Percentiles rank a stretch among this genome's conserved stretches.
phyloP scores from a whole-genome alignment of 2,113 vertebrate genomes.

The Dipodomys stephensi region DNA sequence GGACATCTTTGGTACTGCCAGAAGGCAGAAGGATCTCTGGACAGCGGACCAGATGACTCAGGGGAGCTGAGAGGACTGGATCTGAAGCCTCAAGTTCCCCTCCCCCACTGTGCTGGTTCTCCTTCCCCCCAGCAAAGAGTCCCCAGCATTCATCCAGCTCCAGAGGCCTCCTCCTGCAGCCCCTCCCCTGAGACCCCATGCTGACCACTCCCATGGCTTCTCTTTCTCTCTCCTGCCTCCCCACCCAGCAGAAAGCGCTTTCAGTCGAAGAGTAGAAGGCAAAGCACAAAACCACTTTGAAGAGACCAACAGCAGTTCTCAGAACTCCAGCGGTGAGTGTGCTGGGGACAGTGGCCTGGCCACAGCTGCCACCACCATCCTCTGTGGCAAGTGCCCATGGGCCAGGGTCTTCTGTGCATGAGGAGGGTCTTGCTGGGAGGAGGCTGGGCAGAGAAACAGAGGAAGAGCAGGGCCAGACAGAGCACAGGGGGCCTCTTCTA shows the following conservation, averaged over 20 bases:
- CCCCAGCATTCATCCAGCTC: background rate
- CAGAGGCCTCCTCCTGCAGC: background rate
- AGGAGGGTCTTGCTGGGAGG: background rate
- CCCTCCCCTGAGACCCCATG: background rate
- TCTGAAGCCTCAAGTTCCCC: background rate
- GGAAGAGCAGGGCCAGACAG: background rate
- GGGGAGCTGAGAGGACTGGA: too few species aligned
- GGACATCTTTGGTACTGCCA: background rate
- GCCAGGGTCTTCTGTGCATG: background rate
- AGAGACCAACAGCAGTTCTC: slow-evolving; percentile 96
- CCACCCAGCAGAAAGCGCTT: slow-evolving; percentile 92
- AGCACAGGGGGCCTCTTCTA: background rate
- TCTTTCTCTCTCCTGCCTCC: background rate
- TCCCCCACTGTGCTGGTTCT: background rate
- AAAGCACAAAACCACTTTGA: slow-evolving; percentile 95
- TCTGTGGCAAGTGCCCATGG: rapidly evolving
- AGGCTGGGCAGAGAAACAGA: background rate
- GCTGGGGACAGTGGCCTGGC: background rate
- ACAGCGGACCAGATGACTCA: background rate
- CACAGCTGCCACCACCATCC: rapidly evolving
- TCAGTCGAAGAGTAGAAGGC: slow-evolving; percentile 94
- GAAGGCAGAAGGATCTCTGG: background rate
- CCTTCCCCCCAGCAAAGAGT: background rate
- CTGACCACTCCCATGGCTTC: slow-evolving; percentile 67
- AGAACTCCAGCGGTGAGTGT: slow-evolving; percentile 97